phyloP scores from a whole-genome alignment of 1,140 invertebrate species.

The Trichomalopsis sarcophagae region DNA sequence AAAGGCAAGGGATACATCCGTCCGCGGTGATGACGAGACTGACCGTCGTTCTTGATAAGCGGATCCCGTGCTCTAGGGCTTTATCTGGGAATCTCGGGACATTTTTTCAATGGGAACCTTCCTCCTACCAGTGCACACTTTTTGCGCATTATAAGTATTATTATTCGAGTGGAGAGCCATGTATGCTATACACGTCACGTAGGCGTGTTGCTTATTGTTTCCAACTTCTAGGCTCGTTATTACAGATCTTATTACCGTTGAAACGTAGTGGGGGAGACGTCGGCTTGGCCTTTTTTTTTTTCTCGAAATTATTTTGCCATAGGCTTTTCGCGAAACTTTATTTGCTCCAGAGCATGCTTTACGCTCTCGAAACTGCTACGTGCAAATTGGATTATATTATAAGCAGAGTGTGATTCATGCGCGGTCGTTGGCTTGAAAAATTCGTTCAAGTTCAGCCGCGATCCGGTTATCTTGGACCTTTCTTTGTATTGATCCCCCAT shows the following conservation, averaged over 20 bases:
- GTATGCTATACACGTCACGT: not conserved
- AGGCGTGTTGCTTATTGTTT: not conserved
- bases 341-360: not conserved
- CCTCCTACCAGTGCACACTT: not conserved
- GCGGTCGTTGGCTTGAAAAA: not conserved
- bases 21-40: not conserved
- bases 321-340: not conserved
- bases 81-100: not conserved
- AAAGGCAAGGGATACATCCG: not conserved
- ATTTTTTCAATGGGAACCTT: not conserved
- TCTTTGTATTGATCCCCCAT: not conserved
- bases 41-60: not conserved
- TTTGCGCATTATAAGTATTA: not conserved
- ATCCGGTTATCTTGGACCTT: not conserved
- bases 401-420: not conserved
- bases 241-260: not conserved
- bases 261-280: not conserved
- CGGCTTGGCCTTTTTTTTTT: not conserved
- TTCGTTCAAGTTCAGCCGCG: not conserved
- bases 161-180: not conserved
- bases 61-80: not conserved
- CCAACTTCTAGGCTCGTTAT: not conserved
- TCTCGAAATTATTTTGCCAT: not conserved
- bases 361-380: not conserved
- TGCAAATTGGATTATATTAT: not conserved